phyloP scores from a whole-genome alignment of 2,797 vertebrate species.

The Lateolabrax maculatus region DNA sequence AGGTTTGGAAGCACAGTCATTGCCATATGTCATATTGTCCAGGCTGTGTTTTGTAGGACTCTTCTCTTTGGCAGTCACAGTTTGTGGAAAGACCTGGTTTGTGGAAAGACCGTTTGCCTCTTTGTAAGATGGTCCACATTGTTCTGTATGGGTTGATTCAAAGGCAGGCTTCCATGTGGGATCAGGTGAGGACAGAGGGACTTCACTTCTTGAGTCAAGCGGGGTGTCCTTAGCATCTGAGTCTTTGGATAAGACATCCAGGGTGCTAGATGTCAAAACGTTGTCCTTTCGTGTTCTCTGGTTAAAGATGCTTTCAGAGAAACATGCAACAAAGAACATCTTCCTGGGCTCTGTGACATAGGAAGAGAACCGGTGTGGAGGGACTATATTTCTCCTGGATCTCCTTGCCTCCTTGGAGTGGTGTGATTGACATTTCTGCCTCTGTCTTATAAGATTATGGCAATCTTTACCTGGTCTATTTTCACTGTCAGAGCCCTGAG shows the following conservation, averaged over 20 bases:
- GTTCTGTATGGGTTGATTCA: slow-evolving; percentile 35
- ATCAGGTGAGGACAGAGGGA: slow-evolving; percentile 13
- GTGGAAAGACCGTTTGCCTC: slow-evolving; percentile 34
- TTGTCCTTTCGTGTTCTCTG: slow-evolving; percentile 79
- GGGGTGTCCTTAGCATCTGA: slow-evolving; percentile 18
- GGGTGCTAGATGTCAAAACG: slow-evolving; percentile 30
- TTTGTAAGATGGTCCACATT: slow-evolving; percentile 24
- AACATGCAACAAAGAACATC: slow-evolving; percentile 84
- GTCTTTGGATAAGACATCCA: slow-evolving; percentile 37
- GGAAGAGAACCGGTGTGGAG: slow-evolving; percentile 91
- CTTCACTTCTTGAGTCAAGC: slow-evolving; percentile 57
- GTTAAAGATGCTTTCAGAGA: slow-evolving; percentile 83
- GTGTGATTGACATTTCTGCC: slow-evolving; percentile 58
- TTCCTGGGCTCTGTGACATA: slow-evolving; percentile 90
- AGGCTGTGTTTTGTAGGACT: slow-evolving; percentile 41
- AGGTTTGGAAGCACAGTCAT: slow-evolving; percentile 30
- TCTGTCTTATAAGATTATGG: slow-evolving; percentile 6
- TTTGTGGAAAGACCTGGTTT: slow-evolving; percentile 23
- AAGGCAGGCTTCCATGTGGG: slow-evolving; percentile 36
- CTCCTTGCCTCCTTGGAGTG: slow-evolving; percentile 78
- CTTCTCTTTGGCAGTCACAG: slow-evolving; percentile 32
- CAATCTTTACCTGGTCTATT: slow-evolving; percentile 26
- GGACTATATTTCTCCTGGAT: slow-evolving; percentile 90
- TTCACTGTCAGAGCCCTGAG: slow-evolving; percentile 25
- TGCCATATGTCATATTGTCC: slow-evolving; percentile 46